These are phyloP conservation scores for Drosophila triauraria DNA, from an alignment of 1,140 invertebrate species.

Conservation along the genomic window DNA sequence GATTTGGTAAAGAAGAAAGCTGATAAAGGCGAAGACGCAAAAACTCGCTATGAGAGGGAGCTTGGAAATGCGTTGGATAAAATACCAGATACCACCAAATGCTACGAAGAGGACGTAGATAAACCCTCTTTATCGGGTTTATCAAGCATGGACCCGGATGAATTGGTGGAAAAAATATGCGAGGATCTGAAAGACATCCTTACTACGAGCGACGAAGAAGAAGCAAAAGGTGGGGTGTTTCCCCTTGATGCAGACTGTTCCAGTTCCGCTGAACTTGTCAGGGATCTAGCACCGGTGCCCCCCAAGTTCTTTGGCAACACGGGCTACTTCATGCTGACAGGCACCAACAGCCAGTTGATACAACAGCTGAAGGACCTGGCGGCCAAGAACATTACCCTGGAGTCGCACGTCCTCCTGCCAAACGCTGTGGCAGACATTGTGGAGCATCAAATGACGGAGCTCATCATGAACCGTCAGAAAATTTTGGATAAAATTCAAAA, in stretches of 20 bases:
- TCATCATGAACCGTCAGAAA: constrained; percentile 18
- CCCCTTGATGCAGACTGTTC: not conserved
- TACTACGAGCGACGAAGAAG: not conserved
- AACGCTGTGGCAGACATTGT: constrained; percentile 19
- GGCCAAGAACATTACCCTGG: constrained; percentile 4
- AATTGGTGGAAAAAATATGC: not conserved
- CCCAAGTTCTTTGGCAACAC: constrained; percentile 34
- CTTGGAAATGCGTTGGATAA: constrained; percentile 1
- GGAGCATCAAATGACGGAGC: constrained; percentile 36
- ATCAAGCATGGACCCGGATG: too few species aligned
- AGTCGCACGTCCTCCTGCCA: constrained; percentile 8
- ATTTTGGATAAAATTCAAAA: constrained; percentile 36
- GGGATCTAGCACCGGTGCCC: not conserved
- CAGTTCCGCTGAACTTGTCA: too few species aligned
- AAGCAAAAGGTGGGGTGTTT: not conserved
- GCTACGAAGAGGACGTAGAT: too few species aligned
- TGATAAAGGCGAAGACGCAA: not conserved
- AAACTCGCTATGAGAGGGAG: not conserved
- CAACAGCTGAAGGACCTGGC: constrained; percentile 32
- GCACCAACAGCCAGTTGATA: constrained; percentile 37
- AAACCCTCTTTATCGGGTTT: not conserved
- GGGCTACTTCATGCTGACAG: constrained; percentile 50
- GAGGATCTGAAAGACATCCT: not conserved
- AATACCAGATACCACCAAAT: too few species aligned
- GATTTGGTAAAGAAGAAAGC: not conserved